Conservation (phyloP, 2,797 vertebrate genomes). For the Carapus acus region DNA sequence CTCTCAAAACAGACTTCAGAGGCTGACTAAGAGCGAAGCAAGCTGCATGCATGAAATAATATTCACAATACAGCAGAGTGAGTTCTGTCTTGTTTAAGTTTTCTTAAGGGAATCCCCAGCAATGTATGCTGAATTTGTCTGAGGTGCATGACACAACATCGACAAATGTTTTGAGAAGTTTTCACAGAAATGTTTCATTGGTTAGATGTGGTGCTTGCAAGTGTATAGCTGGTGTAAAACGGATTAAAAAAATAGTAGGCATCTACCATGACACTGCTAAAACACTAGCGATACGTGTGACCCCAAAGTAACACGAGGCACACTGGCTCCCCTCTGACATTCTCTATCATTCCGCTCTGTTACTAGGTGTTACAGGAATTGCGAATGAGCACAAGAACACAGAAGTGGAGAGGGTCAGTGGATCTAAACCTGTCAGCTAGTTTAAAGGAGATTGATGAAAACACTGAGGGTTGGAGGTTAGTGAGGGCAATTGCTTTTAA, state of each 20-base stretch:
- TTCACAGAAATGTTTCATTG: constrained; percentile 20
- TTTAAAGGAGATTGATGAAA: constrained; percentile 73
- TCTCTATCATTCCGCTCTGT: too few relatives aligned
- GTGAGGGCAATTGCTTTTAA: constrained; percentile 78
- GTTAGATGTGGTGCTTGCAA: constrained; percentile 14
- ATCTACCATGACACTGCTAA: not conserved
- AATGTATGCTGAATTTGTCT: constrained; percentile 36
- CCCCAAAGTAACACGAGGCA: too few relatives aligned
- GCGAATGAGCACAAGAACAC: constrained; percentile 11
- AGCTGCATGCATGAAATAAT: constrained; percentile 57
- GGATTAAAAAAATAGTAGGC: too few relatives aligned
- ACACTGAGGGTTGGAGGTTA: constrained; percentile 63
- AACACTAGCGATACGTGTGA: not conserved
- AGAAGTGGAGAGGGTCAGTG: constrained; percentile 1
- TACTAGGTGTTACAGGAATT: not conserved
- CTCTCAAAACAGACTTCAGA: constrained; percentile 66
- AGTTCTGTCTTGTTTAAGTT: constrained; percentile 64
- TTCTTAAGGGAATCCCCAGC: constrained; percentile 73
- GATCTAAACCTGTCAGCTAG: constrained; percentile 66
- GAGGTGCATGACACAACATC: constrained; percentile 33
- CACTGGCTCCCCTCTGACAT: too few relatives aligned
- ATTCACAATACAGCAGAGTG: constrained; percentile 52
- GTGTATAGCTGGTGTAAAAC: not conserved
- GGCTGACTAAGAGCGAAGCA: constrained; percentile 52
- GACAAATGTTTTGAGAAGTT: constrained; percentile 21